Percentiles rank a stretch among this genome's conserved stretches.
These are phyloP conservation scores for Aphyosemion australe DNA, from an alignment of 2,113 vertebrate species.

Conservation along the genomic window DNA sequence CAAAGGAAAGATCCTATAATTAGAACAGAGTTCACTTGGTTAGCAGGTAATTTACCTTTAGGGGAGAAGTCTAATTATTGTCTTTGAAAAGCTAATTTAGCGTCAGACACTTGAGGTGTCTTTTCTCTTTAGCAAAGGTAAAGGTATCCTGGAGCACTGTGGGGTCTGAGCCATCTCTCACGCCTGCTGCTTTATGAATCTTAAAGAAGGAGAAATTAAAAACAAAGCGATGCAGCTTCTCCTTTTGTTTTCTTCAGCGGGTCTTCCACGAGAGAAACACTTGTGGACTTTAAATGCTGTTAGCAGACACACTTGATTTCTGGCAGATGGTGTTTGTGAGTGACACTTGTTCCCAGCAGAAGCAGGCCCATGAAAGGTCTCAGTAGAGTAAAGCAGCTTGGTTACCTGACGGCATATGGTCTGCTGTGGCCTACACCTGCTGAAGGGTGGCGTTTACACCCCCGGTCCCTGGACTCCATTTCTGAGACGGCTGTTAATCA, in stretches of 20 bases:
- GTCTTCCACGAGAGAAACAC: slow-evolving; percentile 35
- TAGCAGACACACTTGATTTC: slow-evolving; percentile 73
- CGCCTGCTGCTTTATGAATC: slow-evolving; percentile 50
- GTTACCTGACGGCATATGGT: slow-evolving; percentile 84
- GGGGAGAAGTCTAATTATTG: slow-evolving; percentile 85
- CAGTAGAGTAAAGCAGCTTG: slow-evolving; percentile 76
- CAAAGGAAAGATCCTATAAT: slow-evolving; percentile 80
- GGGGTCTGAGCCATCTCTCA: slow-evolving; percentile 35
- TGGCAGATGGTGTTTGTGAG: slow-evolving; percentile 90
- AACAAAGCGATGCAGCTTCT: slow-evolving; percentile 6
- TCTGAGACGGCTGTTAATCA: slow-evolving; percentile 67
- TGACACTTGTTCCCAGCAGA: slow-evolving; percentile 84
- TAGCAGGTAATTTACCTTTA: slow-evolving; percentile 85
- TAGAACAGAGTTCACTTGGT: slow-evolving; percentile 83
- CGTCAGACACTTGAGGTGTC: slow-evolving; percentile 83
- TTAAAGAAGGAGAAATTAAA: slow-evolving; percentile 41
- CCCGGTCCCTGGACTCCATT: slow-evolving; percentile 68
- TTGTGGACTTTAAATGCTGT: slow-evolving; percentile 72
- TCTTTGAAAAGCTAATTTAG: slow-evolving; percentile 85
- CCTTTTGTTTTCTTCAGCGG: slow-evolving; percentile 47
- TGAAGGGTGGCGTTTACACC: slow-evolving; percentile 77
- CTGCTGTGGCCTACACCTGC: slow-evolving; percentile 84
- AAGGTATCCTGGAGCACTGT: slow-evolving; percentile 71
- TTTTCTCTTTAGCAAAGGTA: slow-evolving; percentile 70
- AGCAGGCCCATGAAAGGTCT: slow-evolving; percentile 80